A percentile compares a stretch with the other conserved stretches of the same genome.
Conservation (phyloP, 2,113 vertebrate genomes). For the Sarotherodon lohbergeri region DNA sequence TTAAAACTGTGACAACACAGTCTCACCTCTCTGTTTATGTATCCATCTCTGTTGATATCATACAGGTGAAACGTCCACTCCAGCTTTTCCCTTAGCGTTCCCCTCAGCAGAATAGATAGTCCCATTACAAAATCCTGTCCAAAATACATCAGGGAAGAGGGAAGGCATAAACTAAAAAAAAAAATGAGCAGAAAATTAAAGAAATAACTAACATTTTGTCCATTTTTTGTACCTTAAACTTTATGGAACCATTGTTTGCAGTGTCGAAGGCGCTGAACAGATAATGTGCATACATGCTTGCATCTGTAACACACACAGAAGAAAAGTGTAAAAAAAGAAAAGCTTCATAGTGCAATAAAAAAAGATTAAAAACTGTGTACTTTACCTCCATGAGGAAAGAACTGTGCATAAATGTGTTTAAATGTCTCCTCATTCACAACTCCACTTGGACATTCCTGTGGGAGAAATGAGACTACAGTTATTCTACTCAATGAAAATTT, state of each 20-base stretch:
- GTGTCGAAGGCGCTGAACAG: constrained; percentile 97
- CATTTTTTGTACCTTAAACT: constrained; percentile 87
- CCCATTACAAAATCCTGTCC: constrained; percentile 92
- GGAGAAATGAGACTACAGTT: background rate
- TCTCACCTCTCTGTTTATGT: constrained; percentile 91
- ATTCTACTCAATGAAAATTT: background rate
- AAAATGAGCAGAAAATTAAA: background rate
- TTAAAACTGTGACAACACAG: too few species aligned
- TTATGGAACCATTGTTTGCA: constrained; percentile 90
- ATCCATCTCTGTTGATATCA: constrained; percentile 95
- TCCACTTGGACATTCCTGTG: constrained; percentile 95
- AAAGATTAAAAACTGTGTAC: background rate
- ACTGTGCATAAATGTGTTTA: constrained; percentile 98
- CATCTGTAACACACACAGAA: constrained; percentile 78
- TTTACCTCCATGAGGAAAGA: constrained; percentile 97
- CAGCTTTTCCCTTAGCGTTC: constrained; percentile 89
- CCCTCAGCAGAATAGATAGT: constrained; percentile 87
- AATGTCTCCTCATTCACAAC: constrained; percentile 96
- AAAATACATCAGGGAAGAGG: background rate
- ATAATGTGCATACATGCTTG: constrained; percentile 95
- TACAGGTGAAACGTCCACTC: constrained; percentile 97
- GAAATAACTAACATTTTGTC: background rate
- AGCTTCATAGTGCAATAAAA: background rate
- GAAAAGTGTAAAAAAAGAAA: background rate
- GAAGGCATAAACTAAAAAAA: background rate